A percentile compares a stretch with the other conserved stretches of the same genome.
Evolutionary conservation across 2,888 invertebrate genomes (phyloP).

Genomic region (Ophioninae sp.): DNA sequence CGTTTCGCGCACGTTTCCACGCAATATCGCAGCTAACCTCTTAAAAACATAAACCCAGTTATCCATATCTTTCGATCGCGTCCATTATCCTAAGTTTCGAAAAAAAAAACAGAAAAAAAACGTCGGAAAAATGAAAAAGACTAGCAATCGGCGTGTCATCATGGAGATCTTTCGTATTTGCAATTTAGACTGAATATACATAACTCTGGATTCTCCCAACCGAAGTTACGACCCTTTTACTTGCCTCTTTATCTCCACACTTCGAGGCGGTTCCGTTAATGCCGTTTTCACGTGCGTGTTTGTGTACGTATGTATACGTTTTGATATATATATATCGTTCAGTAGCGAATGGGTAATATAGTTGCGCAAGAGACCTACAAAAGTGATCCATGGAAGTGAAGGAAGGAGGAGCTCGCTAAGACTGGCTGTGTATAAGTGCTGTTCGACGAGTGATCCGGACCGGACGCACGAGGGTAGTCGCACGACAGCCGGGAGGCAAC

Average conservation of each 20-base stretch:
- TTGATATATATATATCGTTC: background rate
- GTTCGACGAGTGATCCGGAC: constrained; percentile 4
- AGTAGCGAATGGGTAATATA: constrained; percentile 17
- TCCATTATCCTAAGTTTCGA: background rate
- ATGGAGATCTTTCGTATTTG: background rate
- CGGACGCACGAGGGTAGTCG: constrained; percentile 57
- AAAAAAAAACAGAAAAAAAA: constrained; percentile 15
- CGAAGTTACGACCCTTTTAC: background rate
- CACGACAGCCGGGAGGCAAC: constrained; percentile 63
- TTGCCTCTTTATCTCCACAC: background rate
- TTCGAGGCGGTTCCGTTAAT: constrained; percentile 4
- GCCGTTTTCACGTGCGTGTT: no score
- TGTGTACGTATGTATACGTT: background rate
- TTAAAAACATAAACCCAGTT: no score
- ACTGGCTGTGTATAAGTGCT: background rate
- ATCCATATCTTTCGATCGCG: no score
- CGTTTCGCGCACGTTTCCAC: background rate
- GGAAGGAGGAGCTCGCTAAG: background rate
- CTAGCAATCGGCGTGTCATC: background rate
- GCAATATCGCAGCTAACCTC: background rate
- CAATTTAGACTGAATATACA: background rate
- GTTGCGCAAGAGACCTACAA: background rate
- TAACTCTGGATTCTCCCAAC: background rate
- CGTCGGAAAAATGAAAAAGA: no score
- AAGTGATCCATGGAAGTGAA: background rate